Conservation (phyloP, 1,140 invertebrate genomes). For the Lepidurus apus region DNA sequence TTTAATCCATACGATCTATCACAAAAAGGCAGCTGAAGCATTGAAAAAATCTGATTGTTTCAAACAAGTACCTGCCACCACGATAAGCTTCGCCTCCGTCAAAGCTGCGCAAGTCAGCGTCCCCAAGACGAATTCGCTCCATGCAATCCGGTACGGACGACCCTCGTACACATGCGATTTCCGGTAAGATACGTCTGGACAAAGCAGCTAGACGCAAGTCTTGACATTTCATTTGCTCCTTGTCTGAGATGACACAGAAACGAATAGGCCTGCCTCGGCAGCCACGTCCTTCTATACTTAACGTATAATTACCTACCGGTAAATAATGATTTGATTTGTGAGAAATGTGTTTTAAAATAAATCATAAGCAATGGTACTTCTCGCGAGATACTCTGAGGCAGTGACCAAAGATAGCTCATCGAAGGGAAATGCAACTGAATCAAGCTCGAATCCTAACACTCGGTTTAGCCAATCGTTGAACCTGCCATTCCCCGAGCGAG, state of each 20-base stretch:
- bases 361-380: conserved; percentile 40
- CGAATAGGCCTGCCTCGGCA: conserved; percentile 53
- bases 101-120: conserved; percentile 62
- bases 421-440: conserved; percentile 54
- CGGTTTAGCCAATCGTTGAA: conserved; percentile 32
- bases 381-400: conserved; percentile 58
- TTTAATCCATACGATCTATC: conserved; percentile 56
- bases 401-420: conserved; percentile 51
- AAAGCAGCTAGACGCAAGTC: conserved; percentile 61
- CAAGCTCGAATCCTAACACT: conserved; percentile 51
- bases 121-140: conserved; percentile 54
- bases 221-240: conserved; percentile 60
- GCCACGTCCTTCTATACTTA: conserved; percentile 68
- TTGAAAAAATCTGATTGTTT: conserved; percentile 17
- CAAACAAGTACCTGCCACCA: conserved; percentile 47
- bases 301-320: conserved; percentile 59
- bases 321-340: conserved; percentile 11
- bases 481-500: conserved; percentile 27
- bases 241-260: conserved; percentile 58
- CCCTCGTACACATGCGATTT: conserved; percentile 58
- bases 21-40: conserved; percentile 31
- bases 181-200: conserved; percentile 64
- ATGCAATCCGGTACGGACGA: conserved; percentile 57
- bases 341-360: conserved; percentile 31
- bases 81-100: conserved; percentile 55